Evolutionary conservation across 2,113 vertebrate genomes (phyloP), one percentile per base, ranked within the genome.

Genomic region (Phyllopteryx taeniolatus): DNA sequence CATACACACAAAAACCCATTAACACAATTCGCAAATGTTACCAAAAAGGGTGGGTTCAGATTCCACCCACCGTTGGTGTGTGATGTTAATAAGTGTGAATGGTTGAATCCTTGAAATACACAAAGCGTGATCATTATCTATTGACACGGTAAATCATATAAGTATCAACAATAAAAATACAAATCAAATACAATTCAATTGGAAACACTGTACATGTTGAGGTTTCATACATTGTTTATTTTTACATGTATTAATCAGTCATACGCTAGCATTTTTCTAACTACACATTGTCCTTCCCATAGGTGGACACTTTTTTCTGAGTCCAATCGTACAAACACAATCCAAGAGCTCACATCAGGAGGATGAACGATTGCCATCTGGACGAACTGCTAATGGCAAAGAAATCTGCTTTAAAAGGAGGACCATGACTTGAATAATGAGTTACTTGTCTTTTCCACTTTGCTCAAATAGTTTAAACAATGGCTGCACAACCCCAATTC

Each of bases 171-270:
- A 54, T 57, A 57, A 57, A 57, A 57, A 12, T 11, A 27, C 4
- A 27, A 57, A 57, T 57, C 9, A 33, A 11, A 60, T 15, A 3
- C 4, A 27, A 59, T 20, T 53, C 20, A 53, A 53, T 53, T 20
- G 31, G 22, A 59, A 59, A 59, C 9, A 27, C 27, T 27, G 27
- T 27, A 22, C 4, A 31, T 20, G 13, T 35, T 0, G 19, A 19
- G 15, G 61, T 63, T 63, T 63, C 19, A 42, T 63, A 20, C 35
- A 63, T 63, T 63, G 61, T 63, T 63, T 63, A 63, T 63, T 63
- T 27, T 63, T 63, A 63, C 22, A n/a, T 63, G 61, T 43, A 63
- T 63, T 63, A 63, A 63, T 63, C 61, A 43, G 61, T 63, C 61
- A 19, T 63, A 43, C 35, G 42, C 61, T 19, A 63, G 61, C 61